Base-by-base conservation (phyloP, 2,113 vertebrate species). In the Ursus arctos region DNA sequence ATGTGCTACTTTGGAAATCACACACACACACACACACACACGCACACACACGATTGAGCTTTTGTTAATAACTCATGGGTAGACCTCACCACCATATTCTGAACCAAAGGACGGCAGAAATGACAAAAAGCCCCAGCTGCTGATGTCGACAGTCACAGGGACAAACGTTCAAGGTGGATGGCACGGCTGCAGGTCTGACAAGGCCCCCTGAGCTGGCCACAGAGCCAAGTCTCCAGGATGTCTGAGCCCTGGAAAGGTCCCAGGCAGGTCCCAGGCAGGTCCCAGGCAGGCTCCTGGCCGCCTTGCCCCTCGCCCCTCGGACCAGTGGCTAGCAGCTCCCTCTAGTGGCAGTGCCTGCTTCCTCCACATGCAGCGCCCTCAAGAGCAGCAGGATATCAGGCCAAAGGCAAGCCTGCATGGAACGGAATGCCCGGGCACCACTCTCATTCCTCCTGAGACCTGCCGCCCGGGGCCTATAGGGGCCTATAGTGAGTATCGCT, bases 141-240 rank as follows among this genome's bases (percentile, higher is more conserved):
- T 1, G 51, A 28, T 18, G 51, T 0, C 7, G 24, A n/a, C 0
- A 1, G 9, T 31, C 31, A 7, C 36, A 65, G 0, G 3, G 80
- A 51, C 63, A 59, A 18, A 69, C 76, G 51, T 19, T 36, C 36
- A 22, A 4, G 36, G n/a, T 5, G 22, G 21, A 6, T 0, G 14
- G 67, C 14, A 2, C 7, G 3, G 2, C 0, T n/a, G 33, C 14
- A 18, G 13, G 49, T 65, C 69, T 49, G 53, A 72, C n/a, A 9
- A 49, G 7, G 80, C 72, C 71, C 53, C 33, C n/a, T 5, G 19
- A 1, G 87, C 65, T 6, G 53, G 24, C 71, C 26, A 19, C 3
- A 21, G 84, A 22, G n/a, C 40, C 1, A 4, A 12, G 6, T 7
- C 22, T n/a, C 63, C 26, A 19, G 21, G 55, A 18, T 31, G 57